phyloP scores from a whole-genome alignment of 2,113 vertebrate species.

The Tachuris rubrigastra region DNA sequence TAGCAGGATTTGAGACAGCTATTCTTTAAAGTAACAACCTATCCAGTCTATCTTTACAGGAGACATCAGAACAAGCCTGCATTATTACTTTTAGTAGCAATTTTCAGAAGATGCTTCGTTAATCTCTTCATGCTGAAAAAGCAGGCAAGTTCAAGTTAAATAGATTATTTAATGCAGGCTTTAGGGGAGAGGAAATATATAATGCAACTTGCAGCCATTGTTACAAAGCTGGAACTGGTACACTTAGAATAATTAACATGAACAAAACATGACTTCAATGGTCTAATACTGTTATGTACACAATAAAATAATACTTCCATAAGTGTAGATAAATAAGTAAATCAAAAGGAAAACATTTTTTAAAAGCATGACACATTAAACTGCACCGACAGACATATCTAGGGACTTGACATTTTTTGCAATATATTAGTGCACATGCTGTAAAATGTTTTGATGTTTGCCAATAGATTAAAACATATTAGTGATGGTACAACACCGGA shows the following conservation, averaged over 20 bases:
- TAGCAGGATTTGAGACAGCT: neutral
- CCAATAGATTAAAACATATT: neutral
- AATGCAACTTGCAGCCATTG: constrained; percentile 1
- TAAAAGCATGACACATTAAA: constrained; percentile 33
- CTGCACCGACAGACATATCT: neutral
- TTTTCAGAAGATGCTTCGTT: constrained; percentile 16
- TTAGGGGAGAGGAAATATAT: neutral
- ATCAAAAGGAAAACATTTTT: constrained; percentile 57
- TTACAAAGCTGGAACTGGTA: neutral
- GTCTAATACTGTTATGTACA: constrained; percentile 85
- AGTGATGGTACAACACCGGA: neutral
- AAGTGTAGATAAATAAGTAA: constrained; percentile 69
- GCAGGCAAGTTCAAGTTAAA: constrained; percentile 13
- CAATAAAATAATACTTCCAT: constrained; percentile 80
- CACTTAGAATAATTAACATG: constrained; percentile 37
- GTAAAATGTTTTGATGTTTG: neutral
- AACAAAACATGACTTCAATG: constrained; percentile 61
- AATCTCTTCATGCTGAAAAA: constrained; percentile 36
- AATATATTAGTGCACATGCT: neutral
- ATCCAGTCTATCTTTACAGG: neutral
- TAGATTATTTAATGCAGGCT: neutral
- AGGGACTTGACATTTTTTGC: neutral
- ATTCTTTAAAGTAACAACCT: neutral
- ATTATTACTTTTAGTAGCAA: neutral
- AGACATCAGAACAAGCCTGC: neutral